These are phyloP conservation scores for Trichonephila inaurata DNA, from an alignment of 1,140 invertebrate species.

Conservation along the genomic window DNA sequence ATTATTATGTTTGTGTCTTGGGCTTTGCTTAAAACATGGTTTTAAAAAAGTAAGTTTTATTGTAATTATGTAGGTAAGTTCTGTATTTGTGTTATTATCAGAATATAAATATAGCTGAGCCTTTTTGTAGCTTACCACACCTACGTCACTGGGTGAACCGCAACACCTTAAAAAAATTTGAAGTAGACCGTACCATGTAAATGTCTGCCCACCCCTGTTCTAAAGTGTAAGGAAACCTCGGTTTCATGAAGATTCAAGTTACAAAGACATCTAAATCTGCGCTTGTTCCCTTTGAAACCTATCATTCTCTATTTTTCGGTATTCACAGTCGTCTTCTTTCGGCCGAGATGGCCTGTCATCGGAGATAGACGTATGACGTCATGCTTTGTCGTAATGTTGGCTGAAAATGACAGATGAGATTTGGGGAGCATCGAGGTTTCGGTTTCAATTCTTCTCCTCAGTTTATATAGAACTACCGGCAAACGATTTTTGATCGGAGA, in stretches of 20 bases:
- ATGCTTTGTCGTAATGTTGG: slow-evolving; percentile 53
- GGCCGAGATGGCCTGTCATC: slow-evolving; percentile 39
- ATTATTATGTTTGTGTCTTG: no score
- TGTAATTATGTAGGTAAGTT: no score
- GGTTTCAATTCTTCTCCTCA: slow-evolving; percentile 56
- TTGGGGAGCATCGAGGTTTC: slow-evolving; percentile 38
- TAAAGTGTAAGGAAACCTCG: no score
- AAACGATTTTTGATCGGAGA: slow-evolving; percentile 66
- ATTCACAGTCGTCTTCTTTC: slow-evolving; percentile 38
- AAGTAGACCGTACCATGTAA: no score
- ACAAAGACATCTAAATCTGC: neutral
- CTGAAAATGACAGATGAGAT: slow-evolving; percentile 68
- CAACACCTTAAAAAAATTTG: no score
- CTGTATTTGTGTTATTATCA: no score
- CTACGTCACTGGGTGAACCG: no score
- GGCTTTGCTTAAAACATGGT: no score
- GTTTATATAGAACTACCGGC: slow-evolving; percentile 32
- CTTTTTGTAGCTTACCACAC: no score
- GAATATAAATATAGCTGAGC: no score
- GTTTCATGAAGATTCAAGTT: neutral
- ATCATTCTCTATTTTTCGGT: slow-evolving; percentile 40
- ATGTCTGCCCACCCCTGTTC: no score
- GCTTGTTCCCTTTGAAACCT: slow-evolving; percentile 12
- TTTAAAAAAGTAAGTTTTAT: no score
- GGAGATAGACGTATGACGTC: slow-evolving; percentile 70